Evolutionary conservation across 2,113 vertebrate genomes (phyloP), one percentile per base, ranked within the genome.

Genomic region (Pygoscelis adeliae): DNA sequence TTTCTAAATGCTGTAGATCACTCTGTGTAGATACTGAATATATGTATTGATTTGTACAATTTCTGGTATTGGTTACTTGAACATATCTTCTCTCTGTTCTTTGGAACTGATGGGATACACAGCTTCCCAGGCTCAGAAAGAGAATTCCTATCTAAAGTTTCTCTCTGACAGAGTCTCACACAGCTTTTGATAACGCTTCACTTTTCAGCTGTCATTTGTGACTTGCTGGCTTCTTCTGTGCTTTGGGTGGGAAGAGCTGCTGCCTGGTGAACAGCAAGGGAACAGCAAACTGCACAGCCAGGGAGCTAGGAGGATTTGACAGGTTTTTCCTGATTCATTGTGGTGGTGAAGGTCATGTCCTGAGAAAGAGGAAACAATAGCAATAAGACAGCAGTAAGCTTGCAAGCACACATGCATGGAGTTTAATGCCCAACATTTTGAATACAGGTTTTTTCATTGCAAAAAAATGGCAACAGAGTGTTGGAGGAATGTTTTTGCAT

Each of bases 301-400:
- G 86, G 59, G 55, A 69, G 27, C 78, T 86, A 94, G 81, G 47
- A 94, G 61, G 56, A 90, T 79, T 79, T 91, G 81, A 80, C 86
- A 96, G 92, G 76, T 91, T 81, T 90, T 61, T 72, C 59, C 80
- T 69, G 92, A 90, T 89, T 78, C 96, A 97, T 98, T 70, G 89
- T 95, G 69, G 77, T 86, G 52, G 44, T 83, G 83, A 97, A 97
- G 85, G 82, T 97, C 83, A 94, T 32, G 8, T 82, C 90, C 98
- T 99, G 84, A 77, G 67, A 95, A 89, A 76, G 53, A 91, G 30
- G 85, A 82, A 87, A 81, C 71, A 93, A 89, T 25, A 90, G 82
- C 34, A 22, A 23, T 97, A 83, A 98, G 74, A 84, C 67, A 92
- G 85, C 74, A 93, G 34, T 59, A 67, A 63, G 25, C 27, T 79